phyloP scores from a whole-genome alignment of 2,113 vertebrate species.

The Podarcis raffonei region DNA sequence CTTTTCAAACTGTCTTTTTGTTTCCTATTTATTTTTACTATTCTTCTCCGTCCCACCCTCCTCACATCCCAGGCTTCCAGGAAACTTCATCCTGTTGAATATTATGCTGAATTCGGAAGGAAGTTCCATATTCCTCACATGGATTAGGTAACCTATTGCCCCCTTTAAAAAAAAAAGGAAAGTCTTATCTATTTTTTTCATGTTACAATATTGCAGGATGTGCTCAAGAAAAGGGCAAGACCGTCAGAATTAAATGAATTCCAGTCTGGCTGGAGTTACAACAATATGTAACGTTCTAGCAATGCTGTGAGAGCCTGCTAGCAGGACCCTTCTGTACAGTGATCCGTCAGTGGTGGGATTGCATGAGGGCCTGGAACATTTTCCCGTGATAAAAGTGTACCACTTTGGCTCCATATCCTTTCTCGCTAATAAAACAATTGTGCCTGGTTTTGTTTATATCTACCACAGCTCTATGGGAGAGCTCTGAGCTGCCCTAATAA shows the following conservation, averaged over 20 bases:
- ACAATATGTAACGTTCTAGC: slow-evolving; percentile 36
- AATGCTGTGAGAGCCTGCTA: slow-evolving; percentile 33
- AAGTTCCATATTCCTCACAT: not conserved
- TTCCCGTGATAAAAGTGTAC: slow-evolving; percentile 10
- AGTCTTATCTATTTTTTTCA: slow-evolving; percentile 2
- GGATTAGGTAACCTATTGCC: not conserved
- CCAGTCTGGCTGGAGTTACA: slow-evolving; percentile 47
- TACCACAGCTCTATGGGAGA: slow-evolving; percentile 6
- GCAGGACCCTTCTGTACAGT: slow-evolving; percentile 35
- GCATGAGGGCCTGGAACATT: slow-evolving; percentile 8
- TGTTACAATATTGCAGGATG: slow-evolving; percentile 18
- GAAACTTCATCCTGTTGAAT: not conserved
- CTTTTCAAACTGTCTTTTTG: not conserved
- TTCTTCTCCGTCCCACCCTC: not conserved
- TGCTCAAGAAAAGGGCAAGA: slow-evolving; percentile 7
- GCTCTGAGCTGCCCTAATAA: not conserved
- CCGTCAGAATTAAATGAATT: slow-evolving; percentile 27
- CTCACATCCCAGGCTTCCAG: not conserved
- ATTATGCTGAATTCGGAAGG: slow-evolving; percentile 8
- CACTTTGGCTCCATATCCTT: slow-evolving; percentile 21
- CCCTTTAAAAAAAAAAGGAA: not conserved
- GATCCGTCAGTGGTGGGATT: not conserved
- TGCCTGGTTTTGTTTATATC: slow-evolving; percentile 17
- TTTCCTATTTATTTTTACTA: not conserved
- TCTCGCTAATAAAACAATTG: slow-evolving; percentile 25